Evolutionary conservation across 2,113 vertebrate genomes (phyloP).

Genomic region (Rhynchopsitta pachyrhyncha): DNA sequence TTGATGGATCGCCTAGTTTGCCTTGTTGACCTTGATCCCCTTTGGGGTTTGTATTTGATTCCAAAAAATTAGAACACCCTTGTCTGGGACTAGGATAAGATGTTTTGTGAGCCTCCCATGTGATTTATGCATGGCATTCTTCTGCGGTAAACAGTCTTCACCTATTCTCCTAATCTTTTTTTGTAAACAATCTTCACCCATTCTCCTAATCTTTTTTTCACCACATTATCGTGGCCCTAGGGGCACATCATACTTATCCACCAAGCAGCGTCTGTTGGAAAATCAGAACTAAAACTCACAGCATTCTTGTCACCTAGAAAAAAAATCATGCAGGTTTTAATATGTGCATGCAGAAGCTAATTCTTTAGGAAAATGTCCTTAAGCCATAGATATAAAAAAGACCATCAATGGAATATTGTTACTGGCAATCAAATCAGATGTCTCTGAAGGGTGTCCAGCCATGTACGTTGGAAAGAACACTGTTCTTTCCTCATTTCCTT

Average conservation of each 20-base stretch:
- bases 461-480: conserved; percentile 22
- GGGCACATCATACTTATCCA: background rate
- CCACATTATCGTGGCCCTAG: background rate
- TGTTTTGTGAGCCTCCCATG: background rate
- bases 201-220: background rate
- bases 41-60: background rate
- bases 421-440: conserved; percentile 50
- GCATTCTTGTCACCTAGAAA: background rate
- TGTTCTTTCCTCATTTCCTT: conserved; percentile 57
- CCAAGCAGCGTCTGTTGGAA: conserved; percentile 1
- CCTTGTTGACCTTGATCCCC: background rate
- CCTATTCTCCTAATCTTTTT: background rate
- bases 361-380: conserved; percentile 17
- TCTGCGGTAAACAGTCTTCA: background rate
- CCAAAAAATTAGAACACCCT: background rate
- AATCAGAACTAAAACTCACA: background rate
- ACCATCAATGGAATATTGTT: conserved; percentile 39
- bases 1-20: background rate
- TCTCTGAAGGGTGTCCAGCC: conserved; percentile 54
- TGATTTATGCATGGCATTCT: background rate
- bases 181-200: conserved; percentile 2
- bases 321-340: conserved; percentile 7
- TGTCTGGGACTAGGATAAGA: background rate
- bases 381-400: conserved; percentile 23
- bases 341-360: background rate